Percentiles rank a stretch among this genome's conserved stretches.
Evolutionary conservation across 2,888 invertebrate genomes (phyloP).

Genomic region (Branchellion lobata): DNA sequence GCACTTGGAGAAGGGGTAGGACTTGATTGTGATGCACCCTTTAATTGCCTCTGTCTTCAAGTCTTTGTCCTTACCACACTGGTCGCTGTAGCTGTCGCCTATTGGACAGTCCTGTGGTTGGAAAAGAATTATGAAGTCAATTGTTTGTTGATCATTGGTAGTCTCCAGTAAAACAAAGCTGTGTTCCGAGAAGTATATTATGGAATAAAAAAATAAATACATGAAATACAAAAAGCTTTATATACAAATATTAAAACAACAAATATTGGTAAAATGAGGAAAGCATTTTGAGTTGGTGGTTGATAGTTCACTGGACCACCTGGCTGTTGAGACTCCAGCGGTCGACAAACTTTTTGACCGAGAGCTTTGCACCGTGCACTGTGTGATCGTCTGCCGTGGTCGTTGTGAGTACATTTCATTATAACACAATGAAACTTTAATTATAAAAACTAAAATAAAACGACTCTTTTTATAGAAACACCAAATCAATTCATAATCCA

Average conservation of each 20-base stretch:
- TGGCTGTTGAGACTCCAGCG: constrained; percentile 4
- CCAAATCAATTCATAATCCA: background rate
- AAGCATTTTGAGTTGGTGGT: too few species aligned
- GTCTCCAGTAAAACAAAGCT: too few species aligned
- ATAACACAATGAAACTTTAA: background rate
- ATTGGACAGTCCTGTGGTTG: background rate
- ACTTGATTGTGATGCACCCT: background rate
- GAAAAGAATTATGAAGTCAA: too few species aligned
- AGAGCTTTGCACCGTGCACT: background rate
- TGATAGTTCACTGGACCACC: background rate
- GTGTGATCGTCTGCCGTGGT: background rate
- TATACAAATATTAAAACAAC: too few species aligned
- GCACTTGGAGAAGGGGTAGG: constrained; percentile 34
- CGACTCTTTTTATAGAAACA: background rate
- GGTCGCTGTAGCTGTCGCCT: background rate
- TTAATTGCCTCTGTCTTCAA: background rate
- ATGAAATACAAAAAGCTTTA: too few species aligned
- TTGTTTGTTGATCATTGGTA: too few species aligned
- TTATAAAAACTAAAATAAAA: background rate
- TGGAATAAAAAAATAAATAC: too few species aligned
- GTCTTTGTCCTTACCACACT: background rate
- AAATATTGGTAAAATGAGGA: too few species aligned
- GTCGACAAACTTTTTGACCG: constrained; percentile 11
- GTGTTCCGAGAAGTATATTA: too few species aligned
- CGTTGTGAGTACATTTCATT: background rate